Evolutionary conservation across 2,888 invertebrate species (phyloP), one percentile per base, ranked within the genome.

Genomic region (Andrena minutula): DNA sequence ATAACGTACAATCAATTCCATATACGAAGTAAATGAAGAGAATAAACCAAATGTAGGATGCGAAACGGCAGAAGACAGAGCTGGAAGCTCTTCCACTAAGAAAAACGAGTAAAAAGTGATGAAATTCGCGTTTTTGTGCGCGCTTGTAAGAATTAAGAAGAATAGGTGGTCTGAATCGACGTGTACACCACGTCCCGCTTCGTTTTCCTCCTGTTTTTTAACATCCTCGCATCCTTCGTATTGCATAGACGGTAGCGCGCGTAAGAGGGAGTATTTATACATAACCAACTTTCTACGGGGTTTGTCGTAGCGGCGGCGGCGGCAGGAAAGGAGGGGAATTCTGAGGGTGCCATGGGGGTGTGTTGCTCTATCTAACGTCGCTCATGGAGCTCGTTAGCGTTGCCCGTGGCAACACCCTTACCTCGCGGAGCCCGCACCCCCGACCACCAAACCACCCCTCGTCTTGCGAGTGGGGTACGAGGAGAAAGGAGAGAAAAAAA

Each of bases 351-450:
- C 84, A 88, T 82, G 90, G 90, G 89, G 88, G 87, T 89, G 89
- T 89, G 89, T 92, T 90, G 90, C 92, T 92, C 92, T 93, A 92
- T 93, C 93, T 92, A 91, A 93, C 93, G 92, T 93, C 92, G 93
- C 92, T 93, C 93, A 93, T 93, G 92, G 92, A 93, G 93, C 93
- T 93, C 93, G 93, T 93, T 93, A 93, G 93, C 92, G 93, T 93
- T 93, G 92, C 93, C 93, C 91, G 75, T 93, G 89, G 93, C 93
- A 93, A 93, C 93, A 90, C 93, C 93, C 93, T 91, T 90, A 89
- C 89, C 85, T 88, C 86, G 80, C 68, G 85, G 88, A 85, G 41
- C 86, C 90, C 89, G 80, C 82, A 85, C 85, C 86, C 87, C 87
- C 86, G 78, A 86, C 89, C 86, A 73, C 84, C 88, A 86, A 83